A percentile compares a stretch with the other conserved stretches of the same genome.
Evolutionary conservation across 2,113 vertebrate genomes (phyloP).

Genomic region (Menura novaehollandiae): DNA sequence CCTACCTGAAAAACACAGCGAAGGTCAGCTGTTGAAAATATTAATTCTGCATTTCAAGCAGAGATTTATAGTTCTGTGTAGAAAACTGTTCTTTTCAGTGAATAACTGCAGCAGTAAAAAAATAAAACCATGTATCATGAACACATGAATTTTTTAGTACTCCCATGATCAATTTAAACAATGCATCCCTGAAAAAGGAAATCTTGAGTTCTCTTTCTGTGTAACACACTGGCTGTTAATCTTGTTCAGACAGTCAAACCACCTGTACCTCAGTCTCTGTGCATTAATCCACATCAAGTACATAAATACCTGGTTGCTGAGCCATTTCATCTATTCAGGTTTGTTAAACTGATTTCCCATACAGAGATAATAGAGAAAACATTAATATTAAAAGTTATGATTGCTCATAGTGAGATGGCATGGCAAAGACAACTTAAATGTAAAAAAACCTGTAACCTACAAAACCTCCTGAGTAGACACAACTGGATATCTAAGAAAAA

Average conservation of each 20-base stretch:
- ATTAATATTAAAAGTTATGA: background rate
- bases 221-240: background rate
- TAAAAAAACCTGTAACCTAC: background rate
- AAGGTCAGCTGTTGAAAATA: background rate
- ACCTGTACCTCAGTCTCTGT: background rate
- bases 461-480: background rate
- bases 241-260: background rate
- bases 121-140: conserved; percentile 18
- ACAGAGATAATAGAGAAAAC: background rate
- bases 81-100: background rate
- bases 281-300: background rate
- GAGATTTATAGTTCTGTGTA: background rate
- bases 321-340: background rate
- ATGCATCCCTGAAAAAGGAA: background rate
- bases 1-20: background rate
- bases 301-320: background rate
- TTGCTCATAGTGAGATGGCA: background rate
- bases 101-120: background rate
- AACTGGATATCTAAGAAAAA: background rate
- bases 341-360: background rate
- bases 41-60: background rate
- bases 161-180: background rate
- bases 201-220: background rate
- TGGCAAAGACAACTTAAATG: background rate
- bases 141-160: background rate